These are phyloP conservation scores for Merops nubicus DNA, from an alignment of 2,113 vertebrate species.

Conservation along the genomic window DNA sequence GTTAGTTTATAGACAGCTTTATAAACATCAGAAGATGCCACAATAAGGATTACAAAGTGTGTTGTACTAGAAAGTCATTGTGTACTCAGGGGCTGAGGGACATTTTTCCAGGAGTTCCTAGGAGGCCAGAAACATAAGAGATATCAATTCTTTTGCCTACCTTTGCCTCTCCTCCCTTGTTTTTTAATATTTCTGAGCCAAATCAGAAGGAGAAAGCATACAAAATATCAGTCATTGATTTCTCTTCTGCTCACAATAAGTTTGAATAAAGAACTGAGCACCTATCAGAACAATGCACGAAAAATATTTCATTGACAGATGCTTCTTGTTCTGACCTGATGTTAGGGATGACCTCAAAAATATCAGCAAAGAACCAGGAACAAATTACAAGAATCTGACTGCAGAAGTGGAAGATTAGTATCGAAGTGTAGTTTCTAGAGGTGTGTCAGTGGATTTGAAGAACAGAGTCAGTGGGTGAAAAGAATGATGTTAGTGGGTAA, in stretches of 20 bases:
- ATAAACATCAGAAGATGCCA: background rate
- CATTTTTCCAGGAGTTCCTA: background rate
- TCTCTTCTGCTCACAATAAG: background rate
- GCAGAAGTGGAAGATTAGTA: background rate
- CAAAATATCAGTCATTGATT: background rate
- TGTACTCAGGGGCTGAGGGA: background rate
- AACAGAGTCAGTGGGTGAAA: background rate
- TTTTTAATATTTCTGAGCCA: background rate
- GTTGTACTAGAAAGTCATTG: background rate
- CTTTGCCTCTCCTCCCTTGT: background rate
- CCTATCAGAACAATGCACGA: background rate
- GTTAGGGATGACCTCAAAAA: background rate
- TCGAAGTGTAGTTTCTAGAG: background rate
- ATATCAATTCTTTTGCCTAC: background rate
- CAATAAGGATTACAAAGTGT: background rate
- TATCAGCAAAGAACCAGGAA: background rate
- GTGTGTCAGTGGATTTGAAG: background rate
- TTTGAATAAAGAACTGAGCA: background rate
- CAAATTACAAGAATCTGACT: background rate
- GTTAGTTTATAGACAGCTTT: background rate
- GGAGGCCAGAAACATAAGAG: background rate
- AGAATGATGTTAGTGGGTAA: background rate
- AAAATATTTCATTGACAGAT: background rate
- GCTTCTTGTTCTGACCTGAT: background rate
- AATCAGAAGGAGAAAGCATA: background rate